Base-by-base conservation (phyloP, 2,888 invertebrate genomes). In the Stratiomys singularior region DNA sequence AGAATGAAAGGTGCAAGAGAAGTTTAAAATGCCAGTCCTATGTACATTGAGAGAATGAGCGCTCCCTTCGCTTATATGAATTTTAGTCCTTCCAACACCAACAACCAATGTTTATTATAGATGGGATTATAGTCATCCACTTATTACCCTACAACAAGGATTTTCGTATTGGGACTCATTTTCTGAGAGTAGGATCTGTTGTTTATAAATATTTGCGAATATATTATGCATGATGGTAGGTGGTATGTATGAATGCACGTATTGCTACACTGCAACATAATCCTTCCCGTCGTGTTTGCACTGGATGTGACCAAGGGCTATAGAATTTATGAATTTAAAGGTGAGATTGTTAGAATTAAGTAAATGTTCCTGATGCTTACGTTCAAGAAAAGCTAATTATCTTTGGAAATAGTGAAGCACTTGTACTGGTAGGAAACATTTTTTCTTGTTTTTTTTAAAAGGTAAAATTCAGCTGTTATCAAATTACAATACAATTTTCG, bases 121-220 rank as follows among this genome's bases (percentile, higher is more conserved):
- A 72, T 21, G 56, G 72, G 30, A 72, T 72, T 72, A 58, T 60
- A 30, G 60, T 74, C 25, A 60, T 74, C 74, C 74, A 37, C 74
- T 74, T 30, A 58, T 60, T 30, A 74, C 74, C 60, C 5, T 60
- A 60, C 60, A 60, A 60, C 77, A 77, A 76, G 77, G 77, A 77
- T 77, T 60, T 77, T 77, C 79, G 77, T 74, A 77, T 63, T 69
- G 79, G 79, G 79, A 79, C 74, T 60, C 79, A 77, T 79, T 79
- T 77, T 44, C 77, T 23, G 67, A 60, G 47, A 74, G 76, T 74
- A 74, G 67, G 60, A 72, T 60, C 60, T 76, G 79, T 63, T 77
- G 77, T 79, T 79, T 79, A 67, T 74, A 79, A 79, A 77, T 77
- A 79, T 74, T 77, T 78, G 64, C 56, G 66, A 56, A 78, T 37